Evolutionary conservation across 35 echinoderm and acorn worm genomes (phyloP).

Genomic region (Apostichopus parvimensis): DNA sequence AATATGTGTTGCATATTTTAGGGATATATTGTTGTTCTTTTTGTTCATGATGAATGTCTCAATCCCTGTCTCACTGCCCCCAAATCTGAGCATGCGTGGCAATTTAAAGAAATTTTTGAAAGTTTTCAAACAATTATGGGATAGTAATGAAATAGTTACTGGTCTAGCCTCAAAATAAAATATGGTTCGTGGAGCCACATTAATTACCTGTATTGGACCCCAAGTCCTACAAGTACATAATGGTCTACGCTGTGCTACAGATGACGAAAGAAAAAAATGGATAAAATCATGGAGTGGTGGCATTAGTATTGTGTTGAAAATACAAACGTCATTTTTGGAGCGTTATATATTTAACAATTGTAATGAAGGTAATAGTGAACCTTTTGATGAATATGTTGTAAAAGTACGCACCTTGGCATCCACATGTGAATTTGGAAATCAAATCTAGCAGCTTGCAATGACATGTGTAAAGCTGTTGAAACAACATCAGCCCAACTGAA

Average conservation of each 20-base stretch:
- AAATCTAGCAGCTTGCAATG: conserved; percentile 11
- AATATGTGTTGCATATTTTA: too few species aligned
- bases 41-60: too few species aligned
- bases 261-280: conserved; percentile 55
- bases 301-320: conserved; percentile 13
- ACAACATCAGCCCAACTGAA: conserved; percentile 47
- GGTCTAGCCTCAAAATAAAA: conserved; percentile 37
- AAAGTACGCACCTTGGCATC: conserved; percentile 15
- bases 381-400: conserved; percentile 38
- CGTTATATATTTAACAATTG: conserved; percentile 37
- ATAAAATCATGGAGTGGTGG: conserved; percentile 15
- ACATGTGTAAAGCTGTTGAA: conserved; percentile 53
- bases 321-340: conserved; percentile 31
- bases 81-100: background rate
- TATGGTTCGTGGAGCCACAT: conserved; percentile 64
- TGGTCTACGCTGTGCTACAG: conserved; percentile 50
- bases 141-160: conserved; percentile 73
- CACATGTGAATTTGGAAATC: conserved; percentile 48
- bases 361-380: background rate
- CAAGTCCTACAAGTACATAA: conserved; percentile 74
- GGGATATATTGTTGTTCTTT: too few species aligned
- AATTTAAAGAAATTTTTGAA: conserved; percentile 24
- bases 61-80: background rate
- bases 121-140: conserved; percentile 64
- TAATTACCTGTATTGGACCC: conserved; percentile 58